Conservation (phyloP, 2,888 invertebrate genomes). For the Leistus spinibarbis region DNA sequence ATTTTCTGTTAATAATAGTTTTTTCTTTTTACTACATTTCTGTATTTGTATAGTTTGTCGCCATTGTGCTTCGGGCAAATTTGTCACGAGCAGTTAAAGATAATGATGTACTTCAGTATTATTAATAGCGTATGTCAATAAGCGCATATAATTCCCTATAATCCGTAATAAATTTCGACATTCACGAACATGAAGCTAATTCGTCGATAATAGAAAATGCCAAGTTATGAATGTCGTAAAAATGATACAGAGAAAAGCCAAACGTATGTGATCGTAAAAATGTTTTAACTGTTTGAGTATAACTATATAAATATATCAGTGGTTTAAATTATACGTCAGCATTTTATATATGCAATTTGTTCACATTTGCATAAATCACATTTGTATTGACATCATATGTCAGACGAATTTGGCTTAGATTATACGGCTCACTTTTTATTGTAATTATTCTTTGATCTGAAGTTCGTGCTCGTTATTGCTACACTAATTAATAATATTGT, state of each 20-base stretch:
- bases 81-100: no score
- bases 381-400: slow-evolving; percentile 1
- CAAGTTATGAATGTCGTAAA: neutral
- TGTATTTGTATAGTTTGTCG: no score
- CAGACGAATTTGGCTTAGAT: neutral
- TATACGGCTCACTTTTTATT: neutral
- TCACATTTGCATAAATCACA: neutral
- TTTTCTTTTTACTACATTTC: no score
- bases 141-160: neutral
- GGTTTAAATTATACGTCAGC: neutral
- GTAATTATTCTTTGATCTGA: neutral
- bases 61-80: no score
- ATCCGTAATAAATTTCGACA: neutral
- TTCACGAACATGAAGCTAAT: neutral
- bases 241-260: neutral
- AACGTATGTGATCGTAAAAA: neutral
- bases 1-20: no score
- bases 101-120: no score
- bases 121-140: no score
- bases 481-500: slow-evolving; percentile 2
- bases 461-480: neutral
- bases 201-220: neutral
- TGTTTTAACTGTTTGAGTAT: neutral
- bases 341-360: slow-evolving; percentile 1
- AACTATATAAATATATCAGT: neutral